Evolutionary conservation across 2,888 invertebrate genomes (phyloP).

Genomic region (Chloromyia formosa): DNA sequence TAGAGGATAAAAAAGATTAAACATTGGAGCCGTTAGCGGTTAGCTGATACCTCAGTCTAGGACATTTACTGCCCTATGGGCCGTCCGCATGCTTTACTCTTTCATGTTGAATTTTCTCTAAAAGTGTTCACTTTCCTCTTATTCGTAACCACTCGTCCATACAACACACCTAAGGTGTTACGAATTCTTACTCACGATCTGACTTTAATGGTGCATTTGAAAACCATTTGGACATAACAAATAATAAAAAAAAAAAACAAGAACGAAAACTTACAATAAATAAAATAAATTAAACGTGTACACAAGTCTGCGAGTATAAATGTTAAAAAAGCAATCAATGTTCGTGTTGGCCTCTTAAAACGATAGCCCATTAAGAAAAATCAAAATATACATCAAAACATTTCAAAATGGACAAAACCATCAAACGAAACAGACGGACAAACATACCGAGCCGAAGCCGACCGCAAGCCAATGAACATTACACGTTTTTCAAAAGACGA

Average conservation of each 20-base stretch:
- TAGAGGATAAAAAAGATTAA: no score
- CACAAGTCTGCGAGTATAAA: neutral
- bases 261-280: neutral
- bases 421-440: neutral
- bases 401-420: conserved; percentile 11
- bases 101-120: no score
- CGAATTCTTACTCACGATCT: neutral
- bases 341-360: neutral
- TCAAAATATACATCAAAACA: conserved; percentile 23
- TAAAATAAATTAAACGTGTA: neutral
- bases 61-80: no score
- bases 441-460: neutral
- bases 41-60: no score
- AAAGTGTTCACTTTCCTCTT: no score
- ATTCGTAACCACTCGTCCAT: no score
- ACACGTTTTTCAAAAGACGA: conserved; percentile 14
- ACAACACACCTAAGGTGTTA: neutral
- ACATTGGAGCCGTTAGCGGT: no score
- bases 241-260: neutral
- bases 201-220: neutral
- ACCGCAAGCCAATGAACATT: neutral
- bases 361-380: conserved; percentile 29
- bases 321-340: neutral
- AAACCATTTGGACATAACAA: neutral
- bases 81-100: no score